Evolutionary conservation across 2,113 vertebrate genomes (phyloP).

Genomic region (Dipodomys merriami): DNA sequence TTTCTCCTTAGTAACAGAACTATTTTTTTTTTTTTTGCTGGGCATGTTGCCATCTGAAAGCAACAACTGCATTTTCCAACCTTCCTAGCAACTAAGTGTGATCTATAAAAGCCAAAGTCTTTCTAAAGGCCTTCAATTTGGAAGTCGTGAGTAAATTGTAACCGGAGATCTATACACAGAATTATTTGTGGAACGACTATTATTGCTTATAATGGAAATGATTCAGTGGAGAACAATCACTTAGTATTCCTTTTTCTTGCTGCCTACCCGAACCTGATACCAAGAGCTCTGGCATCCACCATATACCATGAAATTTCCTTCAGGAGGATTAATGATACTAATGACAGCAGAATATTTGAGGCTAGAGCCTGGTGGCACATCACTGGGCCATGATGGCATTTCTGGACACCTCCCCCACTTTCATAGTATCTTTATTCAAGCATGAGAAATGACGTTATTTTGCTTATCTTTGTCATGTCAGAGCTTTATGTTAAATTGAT

Average conservation of each 20-base stretch:
- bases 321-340: neutral
- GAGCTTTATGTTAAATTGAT: neutral
- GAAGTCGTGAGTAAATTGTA: slow-evolving; percentile 47
- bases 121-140: slow-evolving; percentile 38
- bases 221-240: neutral
- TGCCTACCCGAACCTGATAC: neutral
- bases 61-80: slow-evolving; percentile 56
- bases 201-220: slow-evolving; percentile 13
- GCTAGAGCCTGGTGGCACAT: neutral
- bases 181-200: slow-evolving; percentile 9
- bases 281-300: neutral
- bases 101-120: slow-evolving; percentile 46
- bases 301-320: neutral
- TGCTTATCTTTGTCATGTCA: slow-evolving; percentile 12
- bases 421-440: neutral
- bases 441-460: neutral
- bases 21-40: slow-evolving; percentile 23
- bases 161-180: slow-evolving; percentile 40
- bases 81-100: slow-evolving; percentile 57
- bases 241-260: slow-evolving; percentile 25
- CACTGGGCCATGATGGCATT: neutral
- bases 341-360: slow-evolving; percentile 10
- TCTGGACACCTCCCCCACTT: neutral
- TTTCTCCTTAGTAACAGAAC: slow-evolving; percentile 59
- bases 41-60: slow-evolving; percentile 46